Conservation (phyloP, 2,113 vertebrate species). For the Notarius lentiginosus region DNA sequence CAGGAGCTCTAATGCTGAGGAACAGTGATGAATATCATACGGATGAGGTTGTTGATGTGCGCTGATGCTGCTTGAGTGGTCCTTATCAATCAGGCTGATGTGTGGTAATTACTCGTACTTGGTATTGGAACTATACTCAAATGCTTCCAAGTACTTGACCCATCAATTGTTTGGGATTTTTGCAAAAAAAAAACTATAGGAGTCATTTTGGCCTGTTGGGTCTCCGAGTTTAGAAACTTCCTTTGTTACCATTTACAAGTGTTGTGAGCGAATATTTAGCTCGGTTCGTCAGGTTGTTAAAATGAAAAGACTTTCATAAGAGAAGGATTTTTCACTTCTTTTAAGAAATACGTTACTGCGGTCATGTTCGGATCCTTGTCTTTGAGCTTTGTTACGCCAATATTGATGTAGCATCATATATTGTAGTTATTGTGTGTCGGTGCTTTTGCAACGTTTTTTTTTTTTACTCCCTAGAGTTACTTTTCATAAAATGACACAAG, state of each 20-base stretch:
- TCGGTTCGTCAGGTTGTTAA: background rate
- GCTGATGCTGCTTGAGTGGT: background rate
- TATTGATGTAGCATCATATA: background rate
- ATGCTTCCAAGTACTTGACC: background rate
- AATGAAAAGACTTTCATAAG: background rate
- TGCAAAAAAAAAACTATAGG: background rate
- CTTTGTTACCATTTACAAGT: background rate
- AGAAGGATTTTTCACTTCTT: background rate
- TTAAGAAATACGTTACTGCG: background rate
- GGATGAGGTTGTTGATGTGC: background rate
- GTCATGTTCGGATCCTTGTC: background rate
- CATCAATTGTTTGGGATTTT: background rate
- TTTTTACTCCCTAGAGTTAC: too few species aligned
- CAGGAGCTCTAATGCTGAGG: background rate
- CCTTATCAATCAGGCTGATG: background rate
- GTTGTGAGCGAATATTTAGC: background rate
- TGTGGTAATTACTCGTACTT: background rate
- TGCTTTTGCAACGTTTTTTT: background rate
- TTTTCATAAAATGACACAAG: too few species aligned
- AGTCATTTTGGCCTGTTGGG: background rate
- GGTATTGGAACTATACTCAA: background rate
- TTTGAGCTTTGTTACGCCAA: background rate
- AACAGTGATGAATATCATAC: background rate
- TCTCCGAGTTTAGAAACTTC: background rate
- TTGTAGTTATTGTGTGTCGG: background rate